Percentiles rank a stretch among this genome's conserved stretches.
phyloP scores from a whole-genome alignment of 2,797 vertebrate species.

The Melanotaenia nigrans region DNA sequence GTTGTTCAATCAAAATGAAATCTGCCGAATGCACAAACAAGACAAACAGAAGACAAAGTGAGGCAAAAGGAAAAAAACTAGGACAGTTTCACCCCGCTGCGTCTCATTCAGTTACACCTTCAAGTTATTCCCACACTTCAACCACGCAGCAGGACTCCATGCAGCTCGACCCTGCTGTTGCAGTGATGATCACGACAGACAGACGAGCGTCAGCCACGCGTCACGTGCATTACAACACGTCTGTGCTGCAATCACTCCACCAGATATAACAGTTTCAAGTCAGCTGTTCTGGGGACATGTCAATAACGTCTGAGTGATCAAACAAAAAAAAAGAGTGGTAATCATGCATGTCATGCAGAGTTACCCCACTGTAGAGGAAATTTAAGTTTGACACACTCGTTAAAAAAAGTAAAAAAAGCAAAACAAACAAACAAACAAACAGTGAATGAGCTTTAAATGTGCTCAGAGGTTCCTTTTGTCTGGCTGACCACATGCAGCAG shows the following conservation, averaged over 20 bases:
- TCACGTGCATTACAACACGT: conserved; percentile 19
- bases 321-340: no score
- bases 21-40: conserved; percentile 16
- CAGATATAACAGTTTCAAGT: no score
- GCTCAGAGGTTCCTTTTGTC: no score
- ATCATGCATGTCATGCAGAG: no score
- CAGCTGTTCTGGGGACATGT: no score
- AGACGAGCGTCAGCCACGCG: conserved; percentile 22
- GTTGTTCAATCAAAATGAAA: conserved; percentile 25
- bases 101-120: conserved; percentile 26
- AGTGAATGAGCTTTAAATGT: background rate
- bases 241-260: conserved; percentile 1
- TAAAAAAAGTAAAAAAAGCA: no score
- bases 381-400: no score
- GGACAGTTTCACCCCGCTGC: conserved; percentile 35
- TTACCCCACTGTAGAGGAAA: no score
- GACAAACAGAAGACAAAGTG: background rate
- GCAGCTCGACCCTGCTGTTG: conserved; percentile 12
- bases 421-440: background rate
- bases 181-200: conserved; percentile 37
- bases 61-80: conserved; percentile 29
- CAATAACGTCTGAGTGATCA: no score
- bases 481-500: no score
- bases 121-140: conserved; percentile 42
- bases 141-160: conserved; percentile 35